These are phyloP conservation scores for Oreonectes daqikongensis DNA, from an alignment of 2,797 vertebrate genomes.

Conservation along the genomic window DNA sequence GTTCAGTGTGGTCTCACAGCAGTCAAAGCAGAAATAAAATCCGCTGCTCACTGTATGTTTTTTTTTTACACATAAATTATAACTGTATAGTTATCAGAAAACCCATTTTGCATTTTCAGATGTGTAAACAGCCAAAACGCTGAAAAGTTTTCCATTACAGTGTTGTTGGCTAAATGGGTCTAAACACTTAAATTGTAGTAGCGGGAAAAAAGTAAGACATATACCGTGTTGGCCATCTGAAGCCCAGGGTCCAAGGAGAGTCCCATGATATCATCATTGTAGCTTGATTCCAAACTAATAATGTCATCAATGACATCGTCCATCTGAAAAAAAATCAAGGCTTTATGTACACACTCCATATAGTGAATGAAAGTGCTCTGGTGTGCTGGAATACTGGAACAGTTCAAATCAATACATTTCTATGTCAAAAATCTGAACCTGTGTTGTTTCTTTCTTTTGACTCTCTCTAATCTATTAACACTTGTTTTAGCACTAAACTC, in stretches of 20 bases:
- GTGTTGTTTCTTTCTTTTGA: not conserved
- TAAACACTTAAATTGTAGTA: not conserved
- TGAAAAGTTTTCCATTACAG: too few species aligned
- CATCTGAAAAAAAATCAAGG: constrained; percentile 90
- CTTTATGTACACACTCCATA: too few species aligned
- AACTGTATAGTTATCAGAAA: too few species aligned
- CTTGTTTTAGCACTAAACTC: constrained; percentile 5
- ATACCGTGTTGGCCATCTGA: constrained; percentile 94
- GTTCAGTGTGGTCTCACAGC: too few species aligned
- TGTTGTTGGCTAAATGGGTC: not conserved
- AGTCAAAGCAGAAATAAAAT: too few species aligned
- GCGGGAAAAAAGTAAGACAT: constrained; percentile 9
- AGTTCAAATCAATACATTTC: not conserved
- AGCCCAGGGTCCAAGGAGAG: constrained; percentile 90
- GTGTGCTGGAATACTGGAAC: not conserved
- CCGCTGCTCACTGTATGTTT: too few species aligned
- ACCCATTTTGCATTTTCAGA: too few species aligned
- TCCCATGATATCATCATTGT: constrained; percentile 95
- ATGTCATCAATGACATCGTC: constrained; percentile 99
- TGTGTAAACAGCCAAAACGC: too few species aligned
- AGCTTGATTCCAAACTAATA: constrained; percentile 97
- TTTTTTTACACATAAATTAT: too few species aligned
- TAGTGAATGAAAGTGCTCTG: too few species aligned
- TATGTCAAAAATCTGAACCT: not conserved
- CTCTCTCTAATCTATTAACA: constrained; percentile 13